A percentile compares a stretch with the other conserved stretches of the same genome.
Evolutionary conservation across 2,797 vertebrate species (phyloP).

Genomic region (Pseudochirops cupreus): DNA sequence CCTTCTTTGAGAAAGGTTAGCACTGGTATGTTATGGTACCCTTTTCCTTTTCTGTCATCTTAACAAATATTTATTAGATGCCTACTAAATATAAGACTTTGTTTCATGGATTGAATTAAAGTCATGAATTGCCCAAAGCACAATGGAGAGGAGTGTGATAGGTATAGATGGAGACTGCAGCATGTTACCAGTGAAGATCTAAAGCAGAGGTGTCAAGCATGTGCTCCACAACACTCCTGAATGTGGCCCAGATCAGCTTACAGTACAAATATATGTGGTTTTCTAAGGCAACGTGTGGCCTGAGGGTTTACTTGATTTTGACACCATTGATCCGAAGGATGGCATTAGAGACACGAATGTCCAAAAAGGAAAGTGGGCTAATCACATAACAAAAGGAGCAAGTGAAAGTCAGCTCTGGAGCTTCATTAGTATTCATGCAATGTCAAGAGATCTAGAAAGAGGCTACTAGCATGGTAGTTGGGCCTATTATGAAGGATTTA

Average conservation of each 20-base stretch:
- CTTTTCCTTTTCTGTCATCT: neutral
- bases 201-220: neutral
- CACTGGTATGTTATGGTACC: neutral
- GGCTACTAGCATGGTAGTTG: neutral
- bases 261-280: neutral
- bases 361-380: neutral
- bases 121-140: neutral
- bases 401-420: neutral
- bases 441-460: neutral
- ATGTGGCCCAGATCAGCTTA: neutral
- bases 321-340: neutral
- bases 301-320: neutral
- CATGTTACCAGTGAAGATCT: neutral
- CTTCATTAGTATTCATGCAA: neutral
- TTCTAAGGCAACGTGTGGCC: neutral
- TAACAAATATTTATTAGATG: neutral
- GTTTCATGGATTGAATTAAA: neutral
- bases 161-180: neutral
- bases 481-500: neutral
- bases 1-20: neutral
- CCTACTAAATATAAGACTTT: neutral
- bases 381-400: neutral
- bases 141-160: neutral
- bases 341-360: neutral
- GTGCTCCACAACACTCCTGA: neutral